phyloP scores from a whole-genome alignment of 1,140 invertebrate genomes.

The Zaprionus africanus region DNA sequence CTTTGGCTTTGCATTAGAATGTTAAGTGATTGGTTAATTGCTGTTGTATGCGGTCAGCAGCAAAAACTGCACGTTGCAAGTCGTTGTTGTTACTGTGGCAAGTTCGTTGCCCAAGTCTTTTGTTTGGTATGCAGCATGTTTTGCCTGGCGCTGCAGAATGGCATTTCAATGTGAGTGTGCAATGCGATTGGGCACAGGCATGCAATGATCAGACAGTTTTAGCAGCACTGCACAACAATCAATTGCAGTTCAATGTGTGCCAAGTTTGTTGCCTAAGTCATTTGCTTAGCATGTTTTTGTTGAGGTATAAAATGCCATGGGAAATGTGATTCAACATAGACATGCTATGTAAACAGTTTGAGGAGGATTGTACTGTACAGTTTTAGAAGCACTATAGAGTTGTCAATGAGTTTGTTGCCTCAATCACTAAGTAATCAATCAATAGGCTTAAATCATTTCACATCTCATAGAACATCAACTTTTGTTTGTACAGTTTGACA shows the following conservation, averaged over 20 bases:
- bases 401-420: neutral
- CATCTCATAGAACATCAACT: neutral
- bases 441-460: too few species aligned
- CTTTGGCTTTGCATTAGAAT: slow-evolving; percentile 61
- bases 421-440: neutral
- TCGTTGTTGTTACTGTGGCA: slow-evolving; percentile 13
- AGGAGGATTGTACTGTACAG: neutral
- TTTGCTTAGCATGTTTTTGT: slow-evolving; percentile 29
- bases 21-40: slow-evolving; percentile 79
- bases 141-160: neutral
- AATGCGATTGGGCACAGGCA: slow-evolving; percentile 13
- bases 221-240: neutral
- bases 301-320: neutral
- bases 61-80: neutral
- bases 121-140: slow-evolving; percentile 32
- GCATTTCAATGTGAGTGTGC: neutral
- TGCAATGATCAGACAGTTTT: neutral
- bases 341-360: neutral
- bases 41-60: slow-evolving; percentile 24
- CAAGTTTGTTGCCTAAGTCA: slow-evolving; percentile 73
- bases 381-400: neutral
- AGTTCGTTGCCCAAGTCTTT: slow-evolving; percentile 79
- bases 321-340: neutral
- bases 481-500: neutral
- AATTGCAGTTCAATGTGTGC: slow-evolving; percentile 26